Evolutionary conservation across 1,140 invertebrate genomes (phyloP).

Genomic region (Gryllus bimaculatus): DNA sequence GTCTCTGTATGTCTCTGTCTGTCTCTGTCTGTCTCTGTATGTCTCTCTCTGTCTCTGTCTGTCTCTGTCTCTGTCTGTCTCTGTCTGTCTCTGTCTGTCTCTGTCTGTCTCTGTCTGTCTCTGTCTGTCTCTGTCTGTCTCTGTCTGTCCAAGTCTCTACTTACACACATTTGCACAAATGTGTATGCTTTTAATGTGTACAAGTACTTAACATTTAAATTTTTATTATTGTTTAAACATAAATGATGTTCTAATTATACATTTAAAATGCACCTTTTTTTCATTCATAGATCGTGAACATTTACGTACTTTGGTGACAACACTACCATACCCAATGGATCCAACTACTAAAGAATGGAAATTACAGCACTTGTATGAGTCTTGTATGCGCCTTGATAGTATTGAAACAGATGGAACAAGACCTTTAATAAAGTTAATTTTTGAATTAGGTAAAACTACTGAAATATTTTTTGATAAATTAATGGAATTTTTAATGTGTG

Average conservation of each 20-base stretch:
- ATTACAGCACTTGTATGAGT: slow-evolving; percentile 37
- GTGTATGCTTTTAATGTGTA: too few species aligned
- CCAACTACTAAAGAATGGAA: slow-evolving; percentile 34
- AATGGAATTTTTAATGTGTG: background rate
- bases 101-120: too few species aligned
- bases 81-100: too few species aligned
- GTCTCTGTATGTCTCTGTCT: too few species aligned
- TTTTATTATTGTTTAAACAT: too few species aligned
- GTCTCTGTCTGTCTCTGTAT: too few species aligned
- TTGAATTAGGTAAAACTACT: slow-evolving; percentile 31
- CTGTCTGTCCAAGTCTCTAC: too few species aligned
- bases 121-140: too few species aligned
- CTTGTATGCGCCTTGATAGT: slow-evolving; percentile 35
- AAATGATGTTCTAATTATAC: background rate
- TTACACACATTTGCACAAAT: too few species aligned
- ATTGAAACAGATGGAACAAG: slow-evolving; percentile 33
- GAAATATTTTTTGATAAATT: slow-evolving; percentile 13
- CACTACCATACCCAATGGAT: slow-evolving; percentile 29
- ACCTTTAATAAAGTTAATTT: slow-evolving; percentile 33
- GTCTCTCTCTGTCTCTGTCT: too few species aligned
- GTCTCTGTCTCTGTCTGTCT: too few species aligned
- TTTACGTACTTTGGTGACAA: slow-evolving; percentile 30
- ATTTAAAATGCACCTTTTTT: background rate
- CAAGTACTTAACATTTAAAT: too few species aligned
- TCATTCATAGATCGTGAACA: slow-evolving; percentile 22